phyloP scores from a whole-genome alignment of 1,140 invertebrate genomes.

The Papilio glaucus region DNA sequence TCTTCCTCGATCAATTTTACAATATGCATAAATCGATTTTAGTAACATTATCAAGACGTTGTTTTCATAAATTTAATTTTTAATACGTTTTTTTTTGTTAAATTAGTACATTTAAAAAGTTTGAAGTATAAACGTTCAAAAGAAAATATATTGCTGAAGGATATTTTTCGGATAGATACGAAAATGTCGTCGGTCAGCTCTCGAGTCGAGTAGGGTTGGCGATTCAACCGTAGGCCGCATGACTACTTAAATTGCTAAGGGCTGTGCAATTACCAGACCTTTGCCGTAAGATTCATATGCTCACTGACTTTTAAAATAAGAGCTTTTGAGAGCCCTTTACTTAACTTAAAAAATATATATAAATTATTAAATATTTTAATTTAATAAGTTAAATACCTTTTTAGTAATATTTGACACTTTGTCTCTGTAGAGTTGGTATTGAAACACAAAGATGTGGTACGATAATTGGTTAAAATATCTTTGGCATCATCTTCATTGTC shows the following conservation, averaged over 20 bases:
- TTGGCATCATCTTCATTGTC: no score
- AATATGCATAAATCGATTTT: no score
- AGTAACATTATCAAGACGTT: no score
- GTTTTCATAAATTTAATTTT: no score
- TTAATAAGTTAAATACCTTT: no score
- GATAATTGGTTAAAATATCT: no score
- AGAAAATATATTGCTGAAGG: neutral
- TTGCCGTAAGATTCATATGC: neutral
- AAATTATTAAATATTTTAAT: no score
- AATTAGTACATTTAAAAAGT: neutral
- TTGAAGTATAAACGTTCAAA: neutral
- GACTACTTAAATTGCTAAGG: neutral
- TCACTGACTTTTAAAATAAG: neutral
- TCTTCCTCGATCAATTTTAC: no score
- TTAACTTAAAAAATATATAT: neutral
- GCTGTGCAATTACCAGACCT: conserved; percentile 7
- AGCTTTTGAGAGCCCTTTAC: neutral
- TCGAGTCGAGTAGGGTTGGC: neutral
- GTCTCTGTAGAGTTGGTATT: no score
- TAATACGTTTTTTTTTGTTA: no score
- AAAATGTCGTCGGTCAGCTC: neutral
- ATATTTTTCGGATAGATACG: neutral
- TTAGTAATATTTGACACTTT: no score
- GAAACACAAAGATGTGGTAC: no score
- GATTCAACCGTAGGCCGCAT: neutral